phyloP scores from a whole-genome alignment of 2,797 vertebrate genomes.

The Pseudocheirus occidentalis region DNA sequence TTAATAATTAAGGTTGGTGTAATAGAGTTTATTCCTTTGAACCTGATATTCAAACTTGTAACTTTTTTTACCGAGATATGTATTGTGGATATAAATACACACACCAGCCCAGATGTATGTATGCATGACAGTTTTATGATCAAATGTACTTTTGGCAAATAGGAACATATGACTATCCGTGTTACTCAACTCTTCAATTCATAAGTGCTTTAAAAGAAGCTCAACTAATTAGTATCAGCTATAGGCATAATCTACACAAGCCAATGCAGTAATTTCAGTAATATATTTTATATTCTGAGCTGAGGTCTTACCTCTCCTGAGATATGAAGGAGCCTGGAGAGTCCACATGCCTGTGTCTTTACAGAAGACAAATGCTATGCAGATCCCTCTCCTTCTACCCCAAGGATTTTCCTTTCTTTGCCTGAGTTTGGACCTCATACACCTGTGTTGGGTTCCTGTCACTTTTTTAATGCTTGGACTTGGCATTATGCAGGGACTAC shows the following conservation, averaged over 20 bases:
- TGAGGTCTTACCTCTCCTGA: background rate
- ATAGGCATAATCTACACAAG: background rate
- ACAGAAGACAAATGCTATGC: background rate
- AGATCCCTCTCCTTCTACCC: too few species aligned
- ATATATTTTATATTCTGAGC: background rate
- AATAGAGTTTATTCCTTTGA: conserved; percentile 26
- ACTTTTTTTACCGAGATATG: background rate
- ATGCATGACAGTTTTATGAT: conserved; percentile 21
- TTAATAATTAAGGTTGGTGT: conserved; percentile 24
- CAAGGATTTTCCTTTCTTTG: too few species aligned
- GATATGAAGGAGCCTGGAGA: background rate
- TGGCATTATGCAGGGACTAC: background rate
- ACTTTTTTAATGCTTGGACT: background rate
- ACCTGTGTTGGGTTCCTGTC: background rate
- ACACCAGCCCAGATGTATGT: conserved; percentile 9
- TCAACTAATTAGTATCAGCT: conserved; percentile 37
- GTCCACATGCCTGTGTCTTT: background rate
- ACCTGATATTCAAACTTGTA: background rate
- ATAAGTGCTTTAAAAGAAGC: conserved; percentile 42
- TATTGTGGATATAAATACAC: background rate
- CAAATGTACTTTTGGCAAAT: conserved; percentile 1
- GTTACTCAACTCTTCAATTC: conserved; percentile 25
- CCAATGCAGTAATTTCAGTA: too few species aligned
- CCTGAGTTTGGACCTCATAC: background rate
- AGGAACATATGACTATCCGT: conserved; percentile 6